These are phyloP conservation scores for Harpalus rubripes DNA, from an alignment of 2,888 invertebrate genomes.

Conservation along the genomic window DNA sequence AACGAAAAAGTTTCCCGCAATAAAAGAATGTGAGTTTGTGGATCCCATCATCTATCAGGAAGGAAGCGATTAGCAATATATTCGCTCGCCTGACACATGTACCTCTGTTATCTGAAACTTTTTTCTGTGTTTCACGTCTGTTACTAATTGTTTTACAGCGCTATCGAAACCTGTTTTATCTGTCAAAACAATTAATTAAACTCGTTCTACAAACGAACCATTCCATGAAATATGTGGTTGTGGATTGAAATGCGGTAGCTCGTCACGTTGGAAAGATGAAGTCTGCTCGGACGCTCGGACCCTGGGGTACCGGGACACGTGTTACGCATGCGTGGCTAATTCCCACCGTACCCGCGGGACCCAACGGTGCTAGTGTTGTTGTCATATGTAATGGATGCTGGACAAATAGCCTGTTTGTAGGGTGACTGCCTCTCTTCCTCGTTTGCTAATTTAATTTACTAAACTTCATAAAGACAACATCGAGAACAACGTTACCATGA, in stretches of 20 bases:
- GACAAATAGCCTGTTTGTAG: conserved; percentile 13
- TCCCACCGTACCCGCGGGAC: neutral
- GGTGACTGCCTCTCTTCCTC: neutral
- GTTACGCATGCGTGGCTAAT: conserved; percentile 17
- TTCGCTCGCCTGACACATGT: conserved; percentile 17
- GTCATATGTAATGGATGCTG: conserved; percentile 19
- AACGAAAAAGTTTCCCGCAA: conserved; percentile 2
- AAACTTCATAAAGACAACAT: neutral
- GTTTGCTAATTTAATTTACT: neutral
- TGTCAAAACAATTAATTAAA: conserved; percentile 49
- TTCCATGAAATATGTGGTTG: neutral
- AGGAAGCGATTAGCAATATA: conserved; percentile 33
- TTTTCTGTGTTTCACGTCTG: conserved; percentile 19
- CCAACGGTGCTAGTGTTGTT: neutral
- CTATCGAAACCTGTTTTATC: conserved; percentile 30
- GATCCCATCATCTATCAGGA: neutral
- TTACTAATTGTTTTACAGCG: conserved; percentile 19
- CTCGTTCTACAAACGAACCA: neutral
- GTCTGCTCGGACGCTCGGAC: neutral
- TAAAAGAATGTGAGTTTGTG: neutral
- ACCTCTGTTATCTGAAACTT: conserved; percentile 3
- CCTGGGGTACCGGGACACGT: neutral
- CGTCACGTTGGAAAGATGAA: conserved; percentile 1
- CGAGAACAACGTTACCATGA: too few species aligned
- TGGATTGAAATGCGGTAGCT: neutral